A percentile compares a stretch with the other conserved stretches of the same genome.
Evolutionary conservation across 2,113 vertebrate genomes (phyloP).

Genomic region (Prionailurus bengalensis): DNA sequence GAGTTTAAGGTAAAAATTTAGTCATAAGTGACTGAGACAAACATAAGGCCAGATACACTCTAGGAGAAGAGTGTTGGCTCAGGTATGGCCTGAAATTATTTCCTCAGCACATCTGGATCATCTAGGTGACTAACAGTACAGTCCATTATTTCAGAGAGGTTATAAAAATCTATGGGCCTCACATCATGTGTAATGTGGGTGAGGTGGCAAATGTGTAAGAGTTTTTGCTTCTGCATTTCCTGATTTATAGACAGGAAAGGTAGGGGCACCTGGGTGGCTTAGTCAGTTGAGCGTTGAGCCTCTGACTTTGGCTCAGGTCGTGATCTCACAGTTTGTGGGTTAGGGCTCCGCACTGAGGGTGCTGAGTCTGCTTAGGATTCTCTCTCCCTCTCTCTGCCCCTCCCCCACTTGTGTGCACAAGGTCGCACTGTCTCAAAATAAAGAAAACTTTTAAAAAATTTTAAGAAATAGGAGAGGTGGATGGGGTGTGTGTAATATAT

Average conservation of each 20-base stretch:
- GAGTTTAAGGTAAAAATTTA: constrained; percentile 24
- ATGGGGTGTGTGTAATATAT: not conserved
- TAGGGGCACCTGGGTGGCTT: not conserved
- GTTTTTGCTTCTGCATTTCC: constrained; percentile 61
- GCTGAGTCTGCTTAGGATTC: too few species aligned
- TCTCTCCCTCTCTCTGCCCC: too few species aligned
- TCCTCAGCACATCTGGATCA: not conserved
- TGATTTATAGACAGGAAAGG: not conserved
- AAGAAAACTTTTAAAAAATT: too few species aligned
- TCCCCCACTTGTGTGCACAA: too few species aligned
- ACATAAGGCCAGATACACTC: not conserved
- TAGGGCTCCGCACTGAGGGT: too few species aligned
- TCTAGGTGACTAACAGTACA: not conserved
- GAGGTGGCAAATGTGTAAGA: not conserved
- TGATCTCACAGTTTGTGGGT: too few species aligned
- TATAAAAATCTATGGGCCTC: constrained; percentile 32
- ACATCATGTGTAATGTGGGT: not conserved
- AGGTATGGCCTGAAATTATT: not conserved
- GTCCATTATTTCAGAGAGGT: not conserved
- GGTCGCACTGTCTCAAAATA: too few species aligned
- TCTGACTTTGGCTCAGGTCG: too few species aligned
- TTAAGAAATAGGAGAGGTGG: not conserved
- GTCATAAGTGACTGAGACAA: not conserved
- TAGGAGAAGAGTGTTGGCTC: not conserved
- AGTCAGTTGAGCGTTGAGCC: too few species aligned